Base-by-base conservation (phyloP, 2,888 invertebrate species). In the Heliothis peltigera region DNA sequence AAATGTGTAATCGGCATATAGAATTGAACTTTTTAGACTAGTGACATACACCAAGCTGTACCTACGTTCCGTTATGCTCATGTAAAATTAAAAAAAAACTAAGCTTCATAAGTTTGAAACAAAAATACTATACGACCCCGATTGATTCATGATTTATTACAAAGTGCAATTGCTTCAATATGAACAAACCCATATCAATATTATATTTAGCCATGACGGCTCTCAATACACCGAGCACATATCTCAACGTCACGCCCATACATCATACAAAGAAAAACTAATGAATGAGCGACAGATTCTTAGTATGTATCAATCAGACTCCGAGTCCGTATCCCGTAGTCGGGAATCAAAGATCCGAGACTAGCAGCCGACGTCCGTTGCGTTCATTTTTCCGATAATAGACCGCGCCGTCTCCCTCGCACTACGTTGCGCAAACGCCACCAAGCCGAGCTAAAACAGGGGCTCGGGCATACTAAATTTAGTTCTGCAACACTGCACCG, bases 351-450 rank as follows among this genome's bases (percentile, higher is more conserved):
- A 80, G 74, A 54, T 51, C 61, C 28, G 63, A 63, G 63, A 63
- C 77, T 57, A 46, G 66, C 60, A 51, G 63, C 70, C 75, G 74
- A 63, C 80, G 78, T 77, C 74, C 75, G 81, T 55, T 64, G 75
- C 76, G 83, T 73, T 88, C 89, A 89, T 92, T 92, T 92, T 90
- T 91, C 94, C 93, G 92, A 92, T 93, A 94, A 94, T 94, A 94
- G 94, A 91, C 90, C 90, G 74, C 80, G 80, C 85, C 83, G 84
- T 88, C 90, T 79, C 87, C 77, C 87, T 89, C 90, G 78, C 84
- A 71, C 87, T 83, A 78, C 85, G 91, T 93, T 94, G 93, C 93
- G 94, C 93, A 93, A 93, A 91, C 91, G 77, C 70, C 85, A 75
- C 78, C 84, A 84, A 87, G 89, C 86, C 88, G 88, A 84, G 89